Base-by-base conservation (phyloP, 1,140 invertebrate genomes). In the Dendrolimus punctatus region DNA sequence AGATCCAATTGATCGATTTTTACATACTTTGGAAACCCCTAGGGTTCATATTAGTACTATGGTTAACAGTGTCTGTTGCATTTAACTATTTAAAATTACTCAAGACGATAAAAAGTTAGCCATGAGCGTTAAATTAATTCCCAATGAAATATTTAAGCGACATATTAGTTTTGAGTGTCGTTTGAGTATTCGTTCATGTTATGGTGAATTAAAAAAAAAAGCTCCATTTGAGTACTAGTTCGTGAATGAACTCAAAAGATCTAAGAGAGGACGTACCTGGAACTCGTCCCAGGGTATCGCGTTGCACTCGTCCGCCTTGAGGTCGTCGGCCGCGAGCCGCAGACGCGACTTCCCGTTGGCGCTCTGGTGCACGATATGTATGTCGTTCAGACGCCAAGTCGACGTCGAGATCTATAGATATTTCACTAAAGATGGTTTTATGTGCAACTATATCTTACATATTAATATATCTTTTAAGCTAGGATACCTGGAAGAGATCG, bases 241-340 rank as follows among this genome's bases (percentile, higher is more conserved):
- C 37, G 36, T 39, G 8, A 50, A 36, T 50, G 23, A 38, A 50
- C 39, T 39, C 49, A 50, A 45, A 45, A 9, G n/a, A n/a, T 3
- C 43, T 10, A n/a, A 9, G 6, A 9, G 2, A 46, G 37, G 8
- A 38, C 40, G 85, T 84, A 96, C 95, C 92, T 97, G 96, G 88
- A 98, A 95, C 87, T 98, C 96, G 74, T 98, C 96, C 93, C 95
- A 97, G 4, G 94, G 93, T 73, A 98, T 96, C 46, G 94, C 93
- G 6, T 91, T 90, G 76, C 95, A 96, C 78, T 98, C 95, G 63
- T 96, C 93, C 49, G 91, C 91, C 8, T 85, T 87, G 6, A 98
- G 85, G 65, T 94, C 92, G 6, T 92, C 91, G 8, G 95, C 91
- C 70, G 96, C 94, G 23, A 95, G 69, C 66, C 94, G 92, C 6